These are phyloP conservation scores for Bradypus variegatus DNA, from an alignment of 2,797 vertebrate genomes.

Conservation along the genomic window DNA sequence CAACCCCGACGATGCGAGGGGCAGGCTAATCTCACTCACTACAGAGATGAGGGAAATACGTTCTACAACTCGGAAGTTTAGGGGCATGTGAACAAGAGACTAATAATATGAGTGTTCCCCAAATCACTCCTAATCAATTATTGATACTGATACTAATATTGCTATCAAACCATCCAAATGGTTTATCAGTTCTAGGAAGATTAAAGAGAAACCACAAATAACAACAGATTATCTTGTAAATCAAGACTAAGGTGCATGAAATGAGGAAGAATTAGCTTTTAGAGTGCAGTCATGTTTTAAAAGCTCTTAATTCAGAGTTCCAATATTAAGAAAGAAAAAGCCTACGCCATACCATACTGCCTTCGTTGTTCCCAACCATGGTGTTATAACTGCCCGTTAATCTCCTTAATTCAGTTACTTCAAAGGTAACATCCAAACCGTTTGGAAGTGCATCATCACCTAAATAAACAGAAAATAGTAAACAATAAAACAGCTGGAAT, in stretches of 20 bases:
- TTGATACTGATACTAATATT: fast-evolving
- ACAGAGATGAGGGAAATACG: neutral
- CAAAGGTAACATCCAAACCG: slow-evolving; percentile 92
- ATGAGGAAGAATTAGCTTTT: fast-evolving
- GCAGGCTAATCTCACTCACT: fast-evolving
- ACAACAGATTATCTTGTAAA: neutral
- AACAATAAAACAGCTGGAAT: fast-evolving
- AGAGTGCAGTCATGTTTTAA: fast-evolving
- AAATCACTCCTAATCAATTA: too few species aligned
- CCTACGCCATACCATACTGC: slow-evolving; percentile 88
- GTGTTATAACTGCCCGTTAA: slow-evolving; percentile 97
- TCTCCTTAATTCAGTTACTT: slow-evolving; percentile 89
- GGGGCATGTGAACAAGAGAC: neutral
- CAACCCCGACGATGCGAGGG: fast-evolving
- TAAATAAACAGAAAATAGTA: slow-evolving; percentile 45
- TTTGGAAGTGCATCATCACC: slow-evolving; percentile 90
- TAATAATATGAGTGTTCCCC: fast-evolving
- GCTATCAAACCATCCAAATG: neutral
- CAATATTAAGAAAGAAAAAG: fast-evolving
- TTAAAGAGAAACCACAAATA: neutral
- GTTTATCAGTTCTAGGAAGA: fast-evolving
- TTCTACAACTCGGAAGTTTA: too few species aligned
- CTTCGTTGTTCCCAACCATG: slow-evolving; percentile 98
- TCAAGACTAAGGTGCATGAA: fast-evolving
- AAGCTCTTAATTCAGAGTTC: fast-evolving